These are phyloP conservation scores for Danaus melanippus DNA, from an alignment of 1,140 invertebrate species.

Conservation along the genomic window DNA sequence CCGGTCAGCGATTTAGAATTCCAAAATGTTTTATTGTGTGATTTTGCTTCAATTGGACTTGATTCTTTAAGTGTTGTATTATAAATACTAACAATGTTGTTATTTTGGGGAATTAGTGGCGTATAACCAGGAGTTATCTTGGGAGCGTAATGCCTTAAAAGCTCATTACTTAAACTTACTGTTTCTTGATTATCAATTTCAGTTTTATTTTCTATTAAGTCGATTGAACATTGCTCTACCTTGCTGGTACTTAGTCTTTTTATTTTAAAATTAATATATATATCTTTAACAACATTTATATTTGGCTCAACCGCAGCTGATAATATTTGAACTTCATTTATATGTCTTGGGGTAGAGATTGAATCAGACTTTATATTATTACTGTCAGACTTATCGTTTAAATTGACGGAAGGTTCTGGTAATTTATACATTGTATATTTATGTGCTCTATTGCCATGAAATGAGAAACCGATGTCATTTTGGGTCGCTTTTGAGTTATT, in stretches of 20 bases:
- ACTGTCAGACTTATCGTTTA: slow-evolving; percentile 6
- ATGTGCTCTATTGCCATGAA: too few species aligned
- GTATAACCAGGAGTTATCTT: background rate
- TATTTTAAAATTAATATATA: slow-evolving; percentile 46
- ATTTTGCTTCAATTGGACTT: background rate
- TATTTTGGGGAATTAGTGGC: slow-evolving; percentile 4
- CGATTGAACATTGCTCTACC: slow-evolving; percentile 46
- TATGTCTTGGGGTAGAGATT: slow-evolving; percentile 15
- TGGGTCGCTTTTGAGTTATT: too few species aligned
- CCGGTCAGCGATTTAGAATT: too few species aligned
- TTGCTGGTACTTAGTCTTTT: slow-evolving; percentile 34
- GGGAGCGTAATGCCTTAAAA: background rate
- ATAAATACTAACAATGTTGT: slow-evolving; percentile 19
- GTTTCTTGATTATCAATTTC: background rate
- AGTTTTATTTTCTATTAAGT: slow-evolving; percentile 6
- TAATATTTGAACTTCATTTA: slow-evolving; percentile 47
- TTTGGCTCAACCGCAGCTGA: slow-evolving; percentile 30
- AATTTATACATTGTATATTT: background rate
- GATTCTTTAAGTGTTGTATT: slow-evolving; percentile 4
- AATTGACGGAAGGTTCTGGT: background rate
- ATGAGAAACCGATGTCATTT: too few species aligned
- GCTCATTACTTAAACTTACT: background rate
- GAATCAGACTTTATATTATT: slow-evolving; percentile 16
- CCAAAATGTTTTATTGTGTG: background rate
- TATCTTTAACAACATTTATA: slow-evolving; percentile 32